These are phyloP conservation scores for Sinodicranocentrus sp. DNA, from an alignment of 2,888 invertebrate species.

Conservation along the genomic window DNA sequence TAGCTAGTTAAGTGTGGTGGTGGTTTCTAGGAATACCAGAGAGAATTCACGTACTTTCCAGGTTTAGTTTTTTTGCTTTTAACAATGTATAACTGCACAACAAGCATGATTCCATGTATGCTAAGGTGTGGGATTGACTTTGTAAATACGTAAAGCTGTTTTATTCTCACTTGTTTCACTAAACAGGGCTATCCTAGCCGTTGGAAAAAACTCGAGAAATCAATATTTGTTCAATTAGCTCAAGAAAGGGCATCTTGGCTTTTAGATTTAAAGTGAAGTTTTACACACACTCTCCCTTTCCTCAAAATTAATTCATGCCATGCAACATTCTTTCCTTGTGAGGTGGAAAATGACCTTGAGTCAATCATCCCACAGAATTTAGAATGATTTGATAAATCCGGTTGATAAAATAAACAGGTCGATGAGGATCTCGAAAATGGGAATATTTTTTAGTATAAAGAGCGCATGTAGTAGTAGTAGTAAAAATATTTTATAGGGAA, in stretches of 20 bases:
- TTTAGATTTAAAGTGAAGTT: constrained; percentile 37
- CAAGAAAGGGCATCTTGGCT: constrained; percentile 27
- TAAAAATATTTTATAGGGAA: background rate
- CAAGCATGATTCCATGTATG: no score
- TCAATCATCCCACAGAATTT: constrained; percentile 43
- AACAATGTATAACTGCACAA: no score
- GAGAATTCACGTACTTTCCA: background rate
- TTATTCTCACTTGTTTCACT: no score
- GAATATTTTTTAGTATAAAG: background rate
- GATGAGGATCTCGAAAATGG: background rate
- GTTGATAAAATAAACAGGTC: constrained; percentile 27
- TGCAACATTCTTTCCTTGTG: constrained; percentile 36
- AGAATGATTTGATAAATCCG: constrained; percentile 47
- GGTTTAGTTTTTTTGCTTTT: constrained; percentile 1
- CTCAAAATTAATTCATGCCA: constrained; percentile 59
- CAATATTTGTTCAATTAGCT: constrained; percentile 71
- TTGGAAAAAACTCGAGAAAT: constrained; percentile 45
- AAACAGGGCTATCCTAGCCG: background rate
- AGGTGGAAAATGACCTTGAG: constrained; percentile 46
- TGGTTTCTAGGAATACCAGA: constrained; percentile 22
- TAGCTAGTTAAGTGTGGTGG: constrained; percentile 47
- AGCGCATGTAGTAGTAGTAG: background rate
- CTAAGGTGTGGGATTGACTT: no score
- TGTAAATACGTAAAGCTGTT: no score
- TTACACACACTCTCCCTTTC: constrained; percentile 19